Conservation (phyloP, 2,888 invertebrate species). For the Nysson spinosus region DNA sequence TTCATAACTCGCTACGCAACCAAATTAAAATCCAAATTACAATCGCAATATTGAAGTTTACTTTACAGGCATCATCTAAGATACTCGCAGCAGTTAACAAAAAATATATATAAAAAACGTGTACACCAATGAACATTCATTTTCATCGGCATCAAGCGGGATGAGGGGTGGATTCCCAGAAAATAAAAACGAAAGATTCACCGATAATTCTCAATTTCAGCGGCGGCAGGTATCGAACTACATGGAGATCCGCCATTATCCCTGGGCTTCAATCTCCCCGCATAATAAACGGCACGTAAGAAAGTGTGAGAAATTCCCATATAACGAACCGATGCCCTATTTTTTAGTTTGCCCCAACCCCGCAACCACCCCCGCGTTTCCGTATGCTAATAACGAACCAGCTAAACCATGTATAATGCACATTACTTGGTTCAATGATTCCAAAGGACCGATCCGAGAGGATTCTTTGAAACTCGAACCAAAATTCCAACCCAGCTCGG, state of each 20-base stretch:
- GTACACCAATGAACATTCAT: no score
- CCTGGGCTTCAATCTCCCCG: conserved; percentile 5
- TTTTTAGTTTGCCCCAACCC: no score
- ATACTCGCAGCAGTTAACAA: no score
- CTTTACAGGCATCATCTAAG: no score
- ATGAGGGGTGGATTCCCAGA: no score
- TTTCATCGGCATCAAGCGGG: no score
- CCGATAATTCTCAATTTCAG: conserved; percentile 18
- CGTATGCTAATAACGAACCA: conserved; percentile 36
- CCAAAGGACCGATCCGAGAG: conserved; percentile 2
- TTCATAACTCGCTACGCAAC: no score
- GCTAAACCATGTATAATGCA: conserved; percentile 28
- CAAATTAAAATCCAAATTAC: no score
- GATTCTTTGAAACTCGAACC: not conserved
- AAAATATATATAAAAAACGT: no score
- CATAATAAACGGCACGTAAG: conserved; percentile 40
- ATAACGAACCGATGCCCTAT: conserved; percentile 30
- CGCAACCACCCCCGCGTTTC: not conserved
- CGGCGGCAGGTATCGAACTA: conserved; percentile 8
- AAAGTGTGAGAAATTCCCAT: conserved; percentile 28
- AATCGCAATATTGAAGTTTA: no score
- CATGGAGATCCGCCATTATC: conserved; percentile 17
- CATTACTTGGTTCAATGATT: conserved; percentile 23
- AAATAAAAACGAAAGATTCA: no score
- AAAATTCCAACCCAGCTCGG: not conserved